Evolutionary conservation across 2,888 invertebrate species (phyloP).

Genomic region (Marronus borbonicus): DNA sequence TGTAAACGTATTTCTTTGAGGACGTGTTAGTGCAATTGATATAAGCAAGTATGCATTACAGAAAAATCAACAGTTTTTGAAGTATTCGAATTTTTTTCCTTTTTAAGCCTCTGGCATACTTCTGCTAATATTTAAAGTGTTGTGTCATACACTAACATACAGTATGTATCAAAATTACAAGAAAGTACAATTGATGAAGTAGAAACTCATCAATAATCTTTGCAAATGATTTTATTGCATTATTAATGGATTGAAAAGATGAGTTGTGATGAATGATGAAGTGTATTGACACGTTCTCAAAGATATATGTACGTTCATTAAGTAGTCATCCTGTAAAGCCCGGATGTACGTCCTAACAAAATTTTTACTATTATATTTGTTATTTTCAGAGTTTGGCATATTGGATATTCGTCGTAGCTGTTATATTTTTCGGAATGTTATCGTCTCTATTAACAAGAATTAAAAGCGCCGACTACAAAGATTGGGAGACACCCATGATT

Average conservation of each 20-base stretch:
- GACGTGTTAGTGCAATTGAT: neutral
- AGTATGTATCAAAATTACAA: neutral
- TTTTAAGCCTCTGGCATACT: neutral
- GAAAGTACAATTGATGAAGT: neutral
- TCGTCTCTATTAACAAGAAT: conserved; percentile 49
- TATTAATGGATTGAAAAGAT: too few relatives aligned
- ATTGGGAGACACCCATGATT: conserved; percentile 53
- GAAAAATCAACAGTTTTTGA: neutral
- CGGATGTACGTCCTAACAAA: too few relatives aligned
- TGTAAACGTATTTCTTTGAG: neutral
- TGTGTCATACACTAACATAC: too few relatives aligned
- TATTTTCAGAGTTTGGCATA: conserved; percentile 53
- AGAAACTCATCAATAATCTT: too few relatives aligned
- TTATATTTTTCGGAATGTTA: conserved; percentile 47
- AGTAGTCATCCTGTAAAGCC: too few relatives aligned
- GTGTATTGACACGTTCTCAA: too few relatives aligned
- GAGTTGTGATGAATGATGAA: too few relatives aligned
- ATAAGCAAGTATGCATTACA: neutral
- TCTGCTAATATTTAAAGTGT: neutral
- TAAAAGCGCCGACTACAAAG: conserved; percentile 48
- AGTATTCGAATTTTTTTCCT: too few relatives aligned
- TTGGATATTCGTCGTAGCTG: conserved; percentile 39
- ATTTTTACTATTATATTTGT: too few relatives aligned
- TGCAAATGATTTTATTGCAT: too few relatives aligned
- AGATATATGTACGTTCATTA: too few relatives aligned